Evolutionary conservation across 2,888 invertebrate genomes (phyloP), one percentile per base, ranked within the genome.

Genomic region (Latrodectus hesperus): DNA sequence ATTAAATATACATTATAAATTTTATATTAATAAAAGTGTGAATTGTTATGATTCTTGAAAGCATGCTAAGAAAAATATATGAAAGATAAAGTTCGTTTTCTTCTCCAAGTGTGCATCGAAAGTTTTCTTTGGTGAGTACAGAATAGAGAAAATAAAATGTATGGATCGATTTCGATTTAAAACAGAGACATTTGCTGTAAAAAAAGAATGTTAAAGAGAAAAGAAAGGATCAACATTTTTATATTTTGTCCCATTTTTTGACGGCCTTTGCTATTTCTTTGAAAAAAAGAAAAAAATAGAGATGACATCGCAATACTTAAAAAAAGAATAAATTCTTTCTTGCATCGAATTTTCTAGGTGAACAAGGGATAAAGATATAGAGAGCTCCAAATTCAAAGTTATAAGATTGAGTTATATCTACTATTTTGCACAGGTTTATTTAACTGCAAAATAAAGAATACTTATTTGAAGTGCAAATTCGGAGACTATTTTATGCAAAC

Each of bases 141-240:
- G 49, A 22, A 77, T 51, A 51, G 52, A 70, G 70, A 55, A 81
- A 81, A 80, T 80, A 80, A 80, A 86, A 52, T 65, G n/a, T 72
- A 67, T 73, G 75, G 80, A 80, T 86, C 85, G 85, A 86, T 86
- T 86, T 80, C 70, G 73, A 86, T 80, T 80, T 80, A 75, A 86
- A 86, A 86, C 85, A 86, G 70, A 80, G 85, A 86, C 85, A 86
- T 86, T 86, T 80, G 80, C 84, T 60, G 52, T 16, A n/a, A 52
- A 76, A 77, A 80, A 86, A 86, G 85, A 80, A 60, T 80, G 80
- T 86, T 80, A 86, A 86, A 86, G 75, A 67, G 85, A 80, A 75
- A 80, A 86, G 79, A 86, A 86, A 86, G 80, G 74, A 84, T 80
- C 80, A 86, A 75, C 76, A 74, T 85, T 86, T 78, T 81, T 81